Conservation (phyloP, 92 coral and sea anemone species). For the Epizoanthus rinbou region DNA sequence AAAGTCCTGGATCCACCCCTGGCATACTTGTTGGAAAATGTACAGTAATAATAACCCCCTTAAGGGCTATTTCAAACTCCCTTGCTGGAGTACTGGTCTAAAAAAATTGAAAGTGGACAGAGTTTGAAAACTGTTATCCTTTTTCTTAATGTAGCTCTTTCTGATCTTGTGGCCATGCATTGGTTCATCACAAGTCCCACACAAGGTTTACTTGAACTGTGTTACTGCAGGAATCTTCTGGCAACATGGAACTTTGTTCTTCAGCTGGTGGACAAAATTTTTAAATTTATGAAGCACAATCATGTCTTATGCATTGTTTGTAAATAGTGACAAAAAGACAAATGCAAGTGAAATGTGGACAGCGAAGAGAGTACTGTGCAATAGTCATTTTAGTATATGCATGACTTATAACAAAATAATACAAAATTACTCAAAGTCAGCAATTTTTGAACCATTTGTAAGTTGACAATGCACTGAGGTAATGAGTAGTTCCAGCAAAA, state of each 20-base stretch:
- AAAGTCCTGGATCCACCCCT: too few relatives aligned
- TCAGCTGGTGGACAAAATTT: slow-evolving; percentile 8
- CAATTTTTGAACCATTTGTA: slow-evolving; percentile 1
- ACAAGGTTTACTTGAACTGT: not conserved
- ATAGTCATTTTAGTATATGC: not conserved
- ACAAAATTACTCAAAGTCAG: not conserved
- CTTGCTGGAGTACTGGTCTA: not conserved
- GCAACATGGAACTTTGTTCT: slow-evolving; percentile 20
- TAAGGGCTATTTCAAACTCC: too few relatives aligned
- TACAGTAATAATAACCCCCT: too few relatives aligned
- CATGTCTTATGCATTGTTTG: slow-evolving; percentile 4
- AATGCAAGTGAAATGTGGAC: not conserved
- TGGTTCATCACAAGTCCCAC: not conserved
- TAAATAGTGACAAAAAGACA: not conserved
- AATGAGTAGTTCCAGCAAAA: too few relatives aligned
- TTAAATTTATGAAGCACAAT: slow-evolving; percentile 6
- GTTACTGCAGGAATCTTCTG: slow-evolving; percentile 5
- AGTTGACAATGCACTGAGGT: slow-evolving; percentile 13
- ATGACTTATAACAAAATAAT: slow-evolving; percentile 1
- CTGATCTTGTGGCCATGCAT: slow-evolving; percentile 4
- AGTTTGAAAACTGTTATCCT: slow-evolving; percentile 2
- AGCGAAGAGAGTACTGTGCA: not conserved
- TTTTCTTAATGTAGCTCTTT: not conserved
- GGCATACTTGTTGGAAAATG: too few relatives aligned
- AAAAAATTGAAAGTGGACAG: not conserved